Conservation (phyloP, 2,113 vertebrate genomes). For the Isichthys henryi region DNA sequence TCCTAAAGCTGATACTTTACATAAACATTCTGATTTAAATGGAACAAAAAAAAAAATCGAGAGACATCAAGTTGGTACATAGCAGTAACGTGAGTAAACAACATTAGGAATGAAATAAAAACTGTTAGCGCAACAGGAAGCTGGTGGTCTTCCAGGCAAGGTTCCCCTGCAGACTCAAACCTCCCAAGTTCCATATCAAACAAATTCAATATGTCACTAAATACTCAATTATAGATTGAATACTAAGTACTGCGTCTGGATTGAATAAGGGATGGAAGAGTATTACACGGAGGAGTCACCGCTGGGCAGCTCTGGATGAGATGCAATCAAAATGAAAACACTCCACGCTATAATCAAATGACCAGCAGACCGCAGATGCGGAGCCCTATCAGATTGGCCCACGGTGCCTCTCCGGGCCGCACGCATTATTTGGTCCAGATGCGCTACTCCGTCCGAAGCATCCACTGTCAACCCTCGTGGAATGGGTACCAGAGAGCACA, state of each 20-base stretch:
- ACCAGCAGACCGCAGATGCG: constrained; percentile 8
- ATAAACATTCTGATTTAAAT: constrained; percentile 11
- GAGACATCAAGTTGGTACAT: not conserved
- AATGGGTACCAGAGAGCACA: not conserved
- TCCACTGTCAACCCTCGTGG: not conserved
- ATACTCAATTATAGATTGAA: constrained; percentile 24
- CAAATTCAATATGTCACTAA: constrained; percentile 30
- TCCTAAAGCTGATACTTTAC: not conserved
- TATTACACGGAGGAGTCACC: not conserved
- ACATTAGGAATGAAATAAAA: constrained; percentile 8
- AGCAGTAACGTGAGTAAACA: constrained; percentile 12
- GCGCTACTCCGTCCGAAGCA: not conserved
- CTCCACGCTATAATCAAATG: constrained; percentile 12
- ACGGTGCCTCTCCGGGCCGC: constrained; percentile 7
- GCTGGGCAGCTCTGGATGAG: not conserved
- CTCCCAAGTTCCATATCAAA: constrained; percentile 22
- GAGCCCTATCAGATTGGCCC: constrained; percentile 22
- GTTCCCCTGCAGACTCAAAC: constrained; percentile 12
- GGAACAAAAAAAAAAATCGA: not conserved
- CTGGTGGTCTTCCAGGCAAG: not conserved
- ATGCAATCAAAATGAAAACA: constrained; percentile 17
- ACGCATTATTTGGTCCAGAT: constrained; percentile 21
- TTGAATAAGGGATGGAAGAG: not conserved
- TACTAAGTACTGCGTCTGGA: constrained; percentile 3
- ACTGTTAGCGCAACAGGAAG: constrained; percentile 18